Base-by-base conservation (phyloP, 2,888 invertebrate genomes). In the Melanchra persicariae region DNA sequence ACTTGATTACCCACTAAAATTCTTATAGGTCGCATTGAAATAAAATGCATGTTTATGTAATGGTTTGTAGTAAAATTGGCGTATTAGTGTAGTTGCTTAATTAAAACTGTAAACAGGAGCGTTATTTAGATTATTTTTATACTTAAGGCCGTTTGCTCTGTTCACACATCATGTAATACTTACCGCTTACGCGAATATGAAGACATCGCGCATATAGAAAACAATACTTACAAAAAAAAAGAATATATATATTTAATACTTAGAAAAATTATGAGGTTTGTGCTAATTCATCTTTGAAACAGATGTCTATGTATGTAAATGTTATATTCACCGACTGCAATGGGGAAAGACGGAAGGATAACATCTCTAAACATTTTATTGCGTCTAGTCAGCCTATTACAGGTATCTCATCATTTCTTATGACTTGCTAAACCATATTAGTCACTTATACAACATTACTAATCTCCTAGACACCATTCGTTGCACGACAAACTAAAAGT, bases 401-500 rank as follows among this genome's bases (percentile, higher is more conserved):
- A 15, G 5, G 5, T 54, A n/a, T 19, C n/a, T 17, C 5, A 24
- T 43, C 12, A 19, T 37, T 34, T 30, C 47, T 51, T 37, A 3
- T 17, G 6, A 26, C 5, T 58, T 15, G 10, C 2, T 30, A 45
- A 26, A 43, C 0, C 7, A 26, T 37, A 52, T 54, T 70, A 40
- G 12, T 24, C n/a, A 12, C 30, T 24, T 40, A 17, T 3, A 34
- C 2, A 7, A 3, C 9, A 40, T 9, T 40, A 54, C 9, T 54
- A 26, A 63, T 19, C 19, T 52, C 45, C 10, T 59, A 54, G 57
- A 59, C 49, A 52, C 54, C n/a, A 66, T 54, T 51, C 45, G 22
- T 72, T 34, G 34, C 30, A 17, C 34, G 30, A 55, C 57, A 55
- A 55, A 40, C 19, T 30, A 12, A 58, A 73, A 73, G 63, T 75